Base-by-base conservation (phyloP, 2,113 vertebrate genomes). In the Monarcha castaneiventris region DNA sequence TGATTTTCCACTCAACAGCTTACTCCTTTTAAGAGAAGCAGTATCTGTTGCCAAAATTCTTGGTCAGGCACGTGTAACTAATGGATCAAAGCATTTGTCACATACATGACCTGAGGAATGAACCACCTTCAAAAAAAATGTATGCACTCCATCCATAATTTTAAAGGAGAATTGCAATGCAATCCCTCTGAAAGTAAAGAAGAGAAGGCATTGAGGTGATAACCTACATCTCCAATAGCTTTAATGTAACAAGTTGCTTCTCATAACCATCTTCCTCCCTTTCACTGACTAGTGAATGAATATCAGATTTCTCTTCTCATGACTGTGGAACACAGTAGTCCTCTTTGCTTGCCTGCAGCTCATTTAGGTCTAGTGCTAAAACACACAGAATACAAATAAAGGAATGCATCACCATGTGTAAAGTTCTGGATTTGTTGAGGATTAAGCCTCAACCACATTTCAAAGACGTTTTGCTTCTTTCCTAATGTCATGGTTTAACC, bases 401-500 rank as follows among this genome's bases (percentile, higher is more conserved):
- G 5, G 12, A 29, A 85, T 64, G 10, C 18, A 71, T 33, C 67
- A 55, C 27, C 41, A 71, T 12, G 3, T 35, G 33, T 67, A 71
- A 73, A 80, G 58, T 79, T 91, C 30, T 1, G 6, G 43, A 77
- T 95, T 90, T 87, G 51, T 41, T 23, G 44, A 73, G 46, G 76
- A 77, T 88, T 91, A 95, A 95, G 30, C 13, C 44, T 82, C 55
- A 77, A 74, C 39, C 1, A 2, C 37, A 51, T 94, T 94, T 96
- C 85, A 97, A 91, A 87, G 46, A 39, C 3, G 10, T 49, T 87
- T 87, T 66, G 3, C 8, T 35, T 62, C 59, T 84, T 89, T 48
- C 25, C 35, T 56, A 62, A 27, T 68, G 48, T 49, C 35, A 10
- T 56, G 61, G 48, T 87, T 87, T 91, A 75, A 81, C 76, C 55